These are phyloP conservation scores for Florisuga fusca DNA, from an alignment of 2,797 vertebrate genomes.

Conservation along the genomic window DNA sequence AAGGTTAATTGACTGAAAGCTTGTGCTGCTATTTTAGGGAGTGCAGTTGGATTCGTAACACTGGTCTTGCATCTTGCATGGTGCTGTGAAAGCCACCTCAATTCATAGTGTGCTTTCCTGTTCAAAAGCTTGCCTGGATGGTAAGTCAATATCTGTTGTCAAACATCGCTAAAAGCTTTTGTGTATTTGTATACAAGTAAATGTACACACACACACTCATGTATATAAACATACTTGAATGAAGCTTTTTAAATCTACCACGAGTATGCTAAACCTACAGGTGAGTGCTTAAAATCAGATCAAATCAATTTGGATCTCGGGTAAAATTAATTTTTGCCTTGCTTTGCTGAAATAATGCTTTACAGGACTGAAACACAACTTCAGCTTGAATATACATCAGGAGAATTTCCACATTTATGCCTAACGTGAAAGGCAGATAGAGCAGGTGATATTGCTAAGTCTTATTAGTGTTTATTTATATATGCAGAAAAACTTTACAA, in stretches of 20 bases:
- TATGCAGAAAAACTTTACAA: constrained; percentile 15
- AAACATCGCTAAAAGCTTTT: background rate
- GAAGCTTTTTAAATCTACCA: background rate
- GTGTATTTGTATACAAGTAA: background rate
- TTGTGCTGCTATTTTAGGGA: background rate
- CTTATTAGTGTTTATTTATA: constrained; percentile 29
- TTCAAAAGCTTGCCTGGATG: background rate
- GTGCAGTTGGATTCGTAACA: background rate
- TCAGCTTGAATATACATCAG: background rate
- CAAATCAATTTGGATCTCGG: background rate
- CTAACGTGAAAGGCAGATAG: background rate
- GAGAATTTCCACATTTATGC: background rate
- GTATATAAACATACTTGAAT: background rate
- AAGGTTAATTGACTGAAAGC: background rate
- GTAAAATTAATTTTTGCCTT: constrained; percentile 7
- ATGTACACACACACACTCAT: background rate
- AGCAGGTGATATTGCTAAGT: constrained; percentile 29
- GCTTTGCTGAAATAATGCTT: background rate
- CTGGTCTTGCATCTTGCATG: background rate
- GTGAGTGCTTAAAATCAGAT: background rate
- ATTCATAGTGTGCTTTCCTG: background rate
- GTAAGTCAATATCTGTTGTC: background rate
- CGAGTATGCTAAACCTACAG: background rate
- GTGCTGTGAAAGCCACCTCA: background rate
- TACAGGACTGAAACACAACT: background rate